Conservation (phyloP, 2,797 vertebrate genomes). For the Onychomys leucogaster region DNA sequence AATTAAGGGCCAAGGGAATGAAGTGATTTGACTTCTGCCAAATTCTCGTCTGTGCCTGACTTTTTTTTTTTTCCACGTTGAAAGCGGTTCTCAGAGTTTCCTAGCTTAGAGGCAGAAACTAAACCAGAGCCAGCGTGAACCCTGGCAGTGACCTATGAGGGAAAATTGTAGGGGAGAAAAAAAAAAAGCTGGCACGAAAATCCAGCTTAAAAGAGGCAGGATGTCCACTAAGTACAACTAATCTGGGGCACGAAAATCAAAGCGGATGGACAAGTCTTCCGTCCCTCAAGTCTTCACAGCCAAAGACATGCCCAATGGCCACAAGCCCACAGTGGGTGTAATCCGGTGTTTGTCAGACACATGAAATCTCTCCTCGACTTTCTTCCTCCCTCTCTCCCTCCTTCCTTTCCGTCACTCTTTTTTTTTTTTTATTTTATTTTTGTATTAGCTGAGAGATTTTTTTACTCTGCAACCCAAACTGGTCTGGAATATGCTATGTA, state of each 20-base stretch:
- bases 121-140: neutral
- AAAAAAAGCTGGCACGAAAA: conserved; percentile 32
- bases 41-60: conserved; percentile 32
- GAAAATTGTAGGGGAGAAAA: neutral
- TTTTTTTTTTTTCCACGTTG: conserved; percentile 60
- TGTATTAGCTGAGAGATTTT: neutral
- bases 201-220: conserved; percentile 42
- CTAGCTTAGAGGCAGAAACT: conserved; percentile 79
- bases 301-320: neutral
- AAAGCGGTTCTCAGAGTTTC: conserved; percentile 73
- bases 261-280: neutral
- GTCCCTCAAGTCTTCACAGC: neutral
- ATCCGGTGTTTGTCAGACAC: neutral
- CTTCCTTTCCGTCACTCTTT: neutral
- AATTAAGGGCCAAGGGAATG: conserved; percentile 68
- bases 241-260: neutral
- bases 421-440: neutral
- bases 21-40: conserved; percentile 71
- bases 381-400: neutral
- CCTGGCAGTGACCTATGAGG: conserved; percentile 40
- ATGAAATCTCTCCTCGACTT: neutral
- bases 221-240: conserved; percentile 60
- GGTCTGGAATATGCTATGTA: neutral
- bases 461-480: neutral
- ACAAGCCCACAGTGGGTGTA: neutral